These are phyloP conservation scores for Dermatophagoides farinae DNA, from an alignment of 1,140 invertebrate species.

Conservation along the genomic window DNA sequence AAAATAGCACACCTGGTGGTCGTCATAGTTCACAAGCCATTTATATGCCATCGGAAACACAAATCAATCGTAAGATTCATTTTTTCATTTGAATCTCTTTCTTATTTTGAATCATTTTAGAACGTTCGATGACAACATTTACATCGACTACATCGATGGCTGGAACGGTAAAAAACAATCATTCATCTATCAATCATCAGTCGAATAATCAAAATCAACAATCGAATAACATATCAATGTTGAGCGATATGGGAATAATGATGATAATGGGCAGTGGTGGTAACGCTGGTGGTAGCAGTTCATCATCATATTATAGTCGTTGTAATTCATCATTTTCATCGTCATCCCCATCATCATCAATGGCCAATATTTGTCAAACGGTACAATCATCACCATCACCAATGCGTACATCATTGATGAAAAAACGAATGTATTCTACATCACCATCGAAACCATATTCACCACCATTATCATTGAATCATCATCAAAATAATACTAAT, in stretches of 20 bases:
- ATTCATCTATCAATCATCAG: too few relatives aligned
- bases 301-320: neutral
- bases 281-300: neutral
- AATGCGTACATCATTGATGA: neutral
- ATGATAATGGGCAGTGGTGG: too few relatives aligned
- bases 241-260: too few relatives aligned
- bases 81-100: neutral
- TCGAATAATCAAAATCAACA: neutral
- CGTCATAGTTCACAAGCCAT: neutral
- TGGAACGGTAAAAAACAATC: neutral
- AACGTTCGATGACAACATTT: neutral
- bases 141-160: conserved; percentile 4
- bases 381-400: neutral
- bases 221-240: neutral
- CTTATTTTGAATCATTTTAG: neutral
- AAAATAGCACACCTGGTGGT: too few relatives aligned
- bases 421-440: conserved; percentile 1
- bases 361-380: too few relatives aligned
- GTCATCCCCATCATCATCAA: too few relatives aligned
- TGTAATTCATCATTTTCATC: too few relatives aligned
- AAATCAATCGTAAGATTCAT: neutral
- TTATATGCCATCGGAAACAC: neutral
- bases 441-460: conserved; percentile 1
- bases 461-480: neutral
- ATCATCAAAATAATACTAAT: too few relatives aligned